phyloP scores from a whole-genome alignment of 2,888 invertebrate genomes.

The Eupithecia abbreviata region DNA sequence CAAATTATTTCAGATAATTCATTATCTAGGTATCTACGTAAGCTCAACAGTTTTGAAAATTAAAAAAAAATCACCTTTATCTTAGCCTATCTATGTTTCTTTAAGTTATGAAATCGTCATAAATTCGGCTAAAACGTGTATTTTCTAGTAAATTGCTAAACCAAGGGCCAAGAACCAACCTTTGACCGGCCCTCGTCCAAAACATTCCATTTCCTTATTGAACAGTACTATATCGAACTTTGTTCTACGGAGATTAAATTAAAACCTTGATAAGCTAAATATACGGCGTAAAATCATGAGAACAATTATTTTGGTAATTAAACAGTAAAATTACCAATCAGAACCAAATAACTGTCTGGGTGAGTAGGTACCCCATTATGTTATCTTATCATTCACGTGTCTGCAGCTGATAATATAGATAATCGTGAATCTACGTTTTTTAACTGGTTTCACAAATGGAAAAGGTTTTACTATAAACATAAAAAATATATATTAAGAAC shows the following conservation, averaged over 20 bases:
- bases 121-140: background rate
- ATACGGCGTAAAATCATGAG: constrained; percentile 26
- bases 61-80: background rate
- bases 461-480: too few relatives aligned
- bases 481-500: too few relatives aligned
- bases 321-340: background rate
- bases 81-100: background rate
- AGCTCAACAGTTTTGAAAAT: background rate
- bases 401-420: background rate
- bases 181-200: constrained; percentile 22
- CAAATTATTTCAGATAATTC: background rate
- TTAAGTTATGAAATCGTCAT: background rate
- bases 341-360: background rate
- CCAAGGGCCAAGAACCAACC: constrained; percentile 18
- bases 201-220: constrained; percentile 38
- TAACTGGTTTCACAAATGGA: too few relatives aligned
- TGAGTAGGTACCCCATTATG: background rate
- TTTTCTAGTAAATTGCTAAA: background rate
- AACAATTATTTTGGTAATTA: background rate
- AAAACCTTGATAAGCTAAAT: constrained; percentile 29
- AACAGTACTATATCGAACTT: constrained; percentile 35
- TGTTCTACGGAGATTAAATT: constrained; percentile 25
- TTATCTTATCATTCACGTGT: background rate
- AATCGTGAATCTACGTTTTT: too few relatives aligned
- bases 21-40: background rate